Conservation (phyloP, 2,888 invertebrate genomes). For the Lymantria dispar region DNA sequence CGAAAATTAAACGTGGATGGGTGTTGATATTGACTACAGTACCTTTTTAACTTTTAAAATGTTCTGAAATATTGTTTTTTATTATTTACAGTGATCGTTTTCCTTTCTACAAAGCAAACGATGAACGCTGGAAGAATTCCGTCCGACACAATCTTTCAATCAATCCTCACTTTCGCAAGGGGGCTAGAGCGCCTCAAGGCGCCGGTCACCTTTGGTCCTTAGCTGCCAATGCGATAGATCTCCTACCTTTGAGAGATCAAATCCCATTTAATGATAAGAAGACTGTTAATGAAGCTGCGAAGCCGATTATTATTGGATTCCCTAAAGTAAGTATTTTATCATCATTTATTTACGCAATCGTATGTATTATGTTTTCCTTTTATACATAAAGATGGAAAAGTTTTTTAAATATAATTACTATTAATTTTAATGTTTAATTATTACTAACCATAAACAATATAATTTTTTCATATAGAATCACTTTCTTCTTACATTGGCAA, state of each 20-base stretch:
- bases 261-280: conserved; percentile 46
- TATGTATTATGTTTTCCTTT: too few relatives aligned
- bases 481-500: too few relatives aligned
- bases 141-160: conserved; percentile 95
- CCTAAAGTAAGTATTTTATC: conserved; percentile 53
- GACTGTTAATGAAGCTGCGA: conserved; percentile 33
- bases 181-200: conserved; percentile 92
- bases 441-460: too few relatives aligned
- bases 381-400: too few relatives aligned
- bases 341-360: too few relatives aligned
- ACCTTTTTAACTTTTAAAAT: too few relatives aligned
- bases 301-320: conserved; percentile 54
- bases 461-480: too few relatives aligned
- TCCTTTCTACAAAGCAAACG: conserved; percentile 94
- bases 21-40: too few relatives aligned
- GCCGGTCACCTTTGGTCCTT: conserved; percentile 96
- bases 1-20: too few relatives aligned
- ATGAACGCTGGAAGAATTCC: conserved; percentile 96
- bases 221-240: conserved; percentile 82
- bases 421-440: too few relatives aligned
- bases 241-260: conserved; percentile 59
- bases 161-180: conserved; percentile 94
- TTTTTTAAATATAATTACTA: too few relatives aligned
- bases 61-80: neutral
- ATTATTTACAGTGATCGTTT: conserved; percentile 88